Base-by-base conservation (phyloP, 2,797 vertebrate species). In the Notoglanidium macrostoma region DNA sequence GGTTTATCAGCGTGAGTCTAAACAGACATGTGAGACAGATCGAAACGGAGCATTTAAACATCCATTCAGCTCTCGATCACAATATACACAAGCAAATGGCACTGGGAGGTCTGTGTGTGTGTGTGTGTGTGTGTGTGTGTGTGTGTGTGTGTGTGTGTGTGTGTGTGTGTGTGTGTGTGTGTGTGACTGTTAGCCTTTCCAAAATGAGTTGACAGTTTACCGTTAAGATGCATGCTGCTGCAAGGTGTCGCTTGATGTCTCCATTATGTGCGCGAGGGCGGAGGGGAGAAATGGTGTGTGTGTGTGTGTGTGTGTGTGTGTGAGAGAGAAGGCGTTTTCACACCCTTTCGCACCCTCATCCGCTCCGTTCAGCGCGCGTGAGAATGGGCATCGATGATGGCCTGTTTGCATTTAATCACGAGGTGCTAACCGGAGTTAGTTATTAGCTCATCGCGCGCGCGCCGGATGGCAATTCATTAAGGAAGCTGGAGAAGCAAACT, bases 391-490 rank as follows among this genome's bases (percentile, higher is more conserved):
- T 92, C 94, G 88, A 95, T 95, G 91, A 96, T 95, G 92, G 94
- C 70, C 92, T 94, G 88, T 95, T 95, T 94, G 92, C 91, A 92
- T 92, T 93, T 93, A 93, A 95, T 96, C 92, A 96, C 92, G 2
- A 93, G 92, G 94, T 93, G 95, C 94, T 95, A 95, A 95, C 93
- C 90, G 93, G 87, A 88, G 89, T 92, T 93, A 88, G 89, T 93
- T 93, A 89, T 94, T 92, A 91, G 74, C 46, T 54, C 55, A 29
- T 63, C 57, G 92, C 90, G 65, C 63, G 91, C 87, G 86, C 88
- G 86, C 88, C 89, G 86, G 92, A 68, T 81, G 90, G 92, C 90
- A 87, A 94, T 95, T 95, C 93, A 95, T 95, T 94, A 94, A 72
- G 80, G 88, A 87, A 93, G 91, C 93, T 35, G 26, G 51, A 80